phyloP scores from a whole-genome alignment of 2,113 vertebrate species.

The Anser brachyrhynchus region DNA sequence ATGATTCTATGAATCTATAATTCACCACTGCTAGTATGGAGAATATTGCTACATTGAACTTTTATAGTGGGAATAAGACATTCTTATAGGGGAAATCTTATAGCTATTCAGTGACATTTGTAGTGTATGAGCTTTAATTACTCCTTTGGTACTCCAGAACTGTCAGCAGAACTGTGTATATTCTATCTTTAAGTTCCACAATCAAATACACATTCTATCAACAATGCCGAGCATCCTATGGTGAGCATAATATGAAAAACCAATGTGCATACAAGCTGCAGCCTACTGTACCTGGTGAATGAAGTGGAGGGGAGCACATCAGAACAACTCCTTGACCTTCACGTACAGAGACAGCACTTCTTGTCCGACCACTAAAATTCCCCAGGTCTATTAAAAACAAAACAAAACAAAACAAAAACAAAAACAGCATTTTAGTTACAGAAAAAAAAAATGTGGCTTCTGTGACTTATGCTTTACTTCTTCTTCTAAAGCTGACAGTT shows the following conservation, averaged over 20 bases:
- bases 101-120: background rate
- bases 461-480: background rate
- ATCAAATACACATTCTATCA: background rate
- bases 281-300: constrained; percentile 89
- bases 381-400: constrained; percentile 84
- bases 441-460: background rate
- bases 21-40: background rate
- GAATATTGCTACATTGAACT: background rate
- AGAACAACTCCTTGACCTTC: constrained; percentile 98
- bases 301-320: constrained; percentile 92
- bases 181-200: background rate
- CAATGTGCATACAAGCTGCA: background rate
- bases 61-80: background rate
- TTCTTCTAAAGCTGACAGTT: background rate
- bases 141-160: background rate
- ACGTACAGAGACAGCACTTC: constrained; percentile 92
- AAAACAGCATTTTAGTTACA: constrained; percentile 28
- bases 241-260: background rate
- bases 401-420: background rate
- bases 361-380: constrained; percentile 87
- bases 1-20: background rate
- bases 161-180: background rate
- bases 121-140: background rate
- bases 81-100: background rate
- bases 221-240: background rate